Evolutionary conservation across 2,113 vertebrate genomes (phyloP), one percentile per base, ranked within the genome.

Genomic region (Ciconia stormi): DNA sequence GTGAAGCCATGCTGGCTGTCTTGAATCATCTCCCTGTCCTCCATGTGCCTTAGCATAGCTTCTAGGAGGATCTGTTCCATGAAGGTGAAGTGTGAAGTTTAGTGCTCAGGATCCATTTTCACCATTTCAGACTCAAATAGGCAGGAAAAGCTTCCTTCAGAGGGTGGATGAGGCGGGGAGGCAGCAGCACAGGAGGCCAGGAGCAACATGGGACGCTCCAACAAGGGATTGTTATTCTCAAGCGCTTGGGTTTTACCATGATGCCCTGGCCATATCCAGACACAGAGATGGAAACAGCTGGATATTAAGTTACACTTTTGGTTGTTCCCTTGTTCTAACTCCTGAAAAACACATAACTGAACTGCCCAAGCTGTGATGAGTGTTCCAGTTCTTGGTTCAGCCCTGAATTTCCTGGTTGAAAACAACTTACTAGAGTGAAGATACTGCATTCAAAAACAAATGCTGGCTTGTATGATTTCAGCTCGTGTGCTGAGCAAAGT

Each of bases 241-340:
- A 38, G 42, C 1, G 0, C 29, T 38, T n/a, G 74, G 42, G 20
- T 15, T 55, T 17, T 1, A 7, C 26, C 46, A 3, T 3, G 23
- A 23, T 47, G 70, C 53, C 47, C 59, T n/a, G 17, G 17, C 66
- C 1, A 0, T 12, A 16, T 16, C 58, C 4, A 4, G 6, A 13
- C 34, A 42, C 25, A n/a, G 63, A 30, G 30, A 16, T 10, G 32
- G 44, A 19, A 53, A 18, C n/a, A 47, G 56, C 27, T 85, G 82
- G 6, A 32, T 20, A 5, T 46, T 52, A 67, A 13, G 32, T 38
- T 7, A 11, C 20, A 22, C 3, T 50, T 78, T 34, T 49, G 34
- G 34, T 77, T 52, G 46, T 30, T 80, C 47, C 47, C 34, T 50
- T 62, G 40, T 42, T 73, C 36, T 27, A 8, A 26, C 58, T 76